Evolutionary conservation across 1,140 invertebrate species (phyloP).

Genomic region (Chironomus tepperi): DNA sequence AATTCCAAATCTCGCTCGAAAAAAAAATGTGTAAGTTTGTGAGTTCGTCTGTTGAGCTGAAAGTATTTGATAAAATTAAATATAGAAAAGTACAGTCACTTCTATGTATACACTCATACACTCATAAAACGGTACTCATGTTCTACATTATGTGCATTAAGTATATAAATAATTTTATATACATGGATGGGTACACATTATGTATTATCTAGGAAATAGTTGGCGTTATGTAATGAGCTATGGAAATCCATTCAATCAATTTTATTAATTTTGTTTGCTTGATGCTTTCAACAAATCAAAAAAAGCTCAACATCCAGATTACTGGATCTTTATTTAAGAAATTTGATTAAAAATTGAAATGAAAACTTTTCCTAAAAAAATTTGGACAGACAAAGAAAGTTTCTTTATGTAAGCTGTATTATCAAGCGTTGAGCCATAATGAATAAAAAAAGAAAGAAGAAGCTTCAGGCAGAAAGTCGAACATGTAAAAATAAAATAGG

Average conservation of each 20-base stretch:
- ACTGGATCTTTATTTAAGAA: too few species aligned
- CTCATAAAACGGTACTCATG: background rate
- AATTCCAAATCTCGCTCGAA: conserved; percentile 16
- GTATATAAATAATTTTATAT: background rate
- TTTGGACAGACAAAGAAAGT: background rate
- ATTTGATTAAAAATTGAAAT: too few species aligned
- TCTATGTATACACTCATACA: conserved; percentile 7
- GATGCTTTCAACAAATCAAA: background rate
- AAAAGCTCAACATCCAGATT: background rate
- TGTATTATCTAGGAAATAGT: background rate
- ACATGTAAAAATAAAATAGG: conserved; percentile 9
- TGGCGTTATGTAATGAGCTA: background rate
- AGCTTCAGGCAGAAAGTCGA: conserved; percentile 5
- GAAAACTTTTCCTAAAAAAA: too few species aligned
- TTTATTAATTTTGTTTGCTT: background rate
- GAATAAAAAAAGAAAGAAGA: background rate
- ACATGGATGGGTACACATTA: background rate
- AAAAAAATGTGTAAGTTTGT: background rate
- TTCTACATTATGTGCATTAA: background rate
- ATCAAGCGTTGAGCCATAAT: background rate
- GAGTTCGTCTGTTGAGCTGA: background rate
- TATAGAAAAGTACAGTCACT: conserved; percentile 23
- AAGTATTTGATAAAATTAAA: conserved; percentile 23
- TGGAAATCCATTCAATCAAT: background rate
- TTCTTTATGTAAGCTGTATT: background rate